Conservation (phyloP, 2,888 invertebrate species). For the Villa cingulata region DNA sequence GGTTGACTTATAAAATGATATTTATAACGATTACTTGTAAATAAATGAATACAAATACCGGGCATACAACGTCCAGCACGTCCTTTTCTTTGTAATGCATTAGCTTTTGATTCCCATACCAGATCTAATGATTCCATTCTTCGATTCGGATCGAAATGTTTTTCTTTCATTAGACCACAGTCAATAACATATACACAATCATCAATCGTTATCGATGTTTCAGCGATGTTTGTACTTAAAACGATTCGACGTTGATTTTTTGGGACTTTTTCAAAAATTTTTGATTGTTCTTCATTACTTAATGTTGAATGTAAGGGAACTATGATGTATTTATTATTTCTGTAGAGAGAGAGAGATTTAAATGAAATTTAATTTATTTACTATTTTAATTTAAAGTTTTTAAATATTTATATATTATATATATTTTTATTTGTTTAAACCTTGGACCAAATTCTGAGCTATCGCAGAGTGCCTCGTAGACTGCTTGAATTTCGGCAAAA, state of each 20-base stretch:
- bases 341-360: conserved; percentile 22
- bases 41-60: conserved; percentile 72
- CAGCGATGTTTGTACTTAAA: conserved; percentile 83
- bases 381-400: not conserved
- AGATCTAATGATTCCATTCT: conserved; percentile 79
- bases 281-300: conserved; percentile 68
- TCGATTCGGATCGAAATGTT: conserved; percentile 49
- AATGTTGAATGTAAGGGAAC: conserved; percentile 79
- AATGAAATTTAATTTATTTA: not conserved
- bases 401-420: too few species aligned
- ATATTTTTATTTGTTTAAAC: too few species aligned
- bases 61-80: conserved; percentile 83
- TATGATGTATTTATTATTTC: conserved; percentile 49
- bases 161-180: conserved; percentile 85
- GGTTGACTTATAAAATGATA: conserved; percentile 58
- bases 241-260: conserved; percentile 72
- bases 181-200: conserved; percentile 93
- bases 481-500: conserved; percentile 58
- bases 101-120: conserved; percentile 83
- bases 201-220: conserved; percentile 90
- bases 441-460: conserved; percentile 50
- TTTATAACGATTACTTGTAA: conserved; percentile 56
- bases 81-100: conserved; percentile 78
- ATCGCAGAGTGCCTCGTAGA: conserved; percentile 54
- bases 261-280: conserved; percentile 55